These are phyloP conservation scores for Schrankia costaestrigalis DNA, from an alignment of 2,888 invertebrate genomes.

Conservation along the genomic window DNA sequence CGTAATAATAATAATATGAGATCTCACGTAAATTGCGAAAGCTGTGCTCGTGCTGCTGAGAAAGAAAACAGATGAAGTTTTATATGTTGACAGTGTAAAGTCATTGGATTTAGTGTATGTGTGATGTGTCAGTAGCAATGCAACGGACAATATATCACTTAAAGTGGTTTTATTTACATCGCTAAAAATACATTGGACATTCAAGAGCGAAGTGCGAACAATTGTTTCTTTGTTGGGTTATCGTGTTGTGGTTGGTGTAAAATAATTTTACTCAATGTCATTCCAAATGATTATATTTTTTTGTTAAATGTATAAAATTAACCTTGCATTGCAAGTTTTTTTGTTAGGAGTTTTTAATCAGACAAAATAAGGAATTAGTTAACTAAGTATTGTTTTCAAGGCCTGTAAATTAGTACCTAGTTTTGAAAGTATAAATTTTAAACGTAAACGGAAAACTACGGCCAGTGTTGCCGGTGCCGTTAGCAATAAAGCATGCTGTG, in stretches of 20 bases:
- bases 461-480: no score
- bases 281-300: slow-evolving; percentile 23
- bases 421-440: no score
- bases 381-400: no score
- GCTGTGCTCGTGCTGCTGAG: slow-evolving; percentile 62
- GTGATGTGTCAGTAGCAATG: slow-evolving; percentile 1
- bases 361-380: no score
- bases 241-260: slow-evolving; percentile 9
- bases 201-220: slow-evolving; percentile 16
- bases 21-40: slow-evolving; percentile 64
- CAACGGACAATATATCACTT: neutral
- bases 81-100: slow-evolving; percentile 11
- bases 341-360: no score
- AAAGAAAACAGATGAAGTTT: slow-evolving; percentile 53
- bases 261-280: slow-evolving; percentile 17
- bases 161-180: slow-evolving; percentile 8
- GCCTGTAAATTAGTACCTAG: no score
- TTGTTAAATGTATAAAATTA: slow-evolving; percentile 25
- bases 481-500: no score
- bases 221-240: slow-evolving; percentile 10
- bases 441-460: no score
- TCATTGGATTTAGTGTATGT: slow-evolving; percentile 16
- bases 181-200: slow-evolving; percentile 19
- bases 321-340: slow-evolving; percentile 9
- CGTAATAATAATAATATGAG: slow-evolving; percentile 68